Evolutionary conservation across 2,113 vertebrate genomes (phyloP).

Genomic region (Oncorhynchus nerka): DNA sequence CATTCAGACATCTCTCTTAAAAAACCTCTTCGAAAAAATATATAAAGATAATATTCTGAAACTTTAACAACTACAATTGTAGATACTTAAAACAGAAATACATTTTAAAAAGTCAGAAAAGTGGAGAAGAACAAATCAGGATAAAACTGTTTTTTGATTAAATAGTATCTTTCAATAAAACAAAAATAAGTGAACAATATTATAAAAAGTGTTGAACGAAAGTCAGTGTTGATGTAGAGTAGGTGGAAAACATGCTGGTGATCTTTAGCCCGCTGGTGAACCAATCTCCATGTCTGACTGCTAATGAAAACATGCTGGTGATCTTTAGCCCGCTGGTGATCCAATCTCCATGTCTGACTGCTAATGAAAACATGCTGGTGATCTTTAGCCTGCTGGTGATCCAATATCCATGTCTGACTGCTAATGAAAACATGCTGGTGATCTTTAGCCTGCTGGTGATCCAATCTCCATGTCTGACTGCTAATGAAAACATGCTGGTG

Average conservation of each 20-base stretch:
- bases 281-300: not conserved
- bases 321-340: no score
- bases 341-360: no score
- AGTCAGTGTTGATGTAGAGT: not conserved
- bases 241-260: not conserved
- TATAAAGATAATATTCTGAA: no score
- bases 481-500: no score
- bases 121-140: constrained; percentile 12
- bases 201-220: not conserved
- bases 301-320: not conserved
- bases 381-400: no score
- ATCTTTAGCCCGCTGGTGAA: not conserved
- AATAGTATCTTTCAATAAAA: not conserved
- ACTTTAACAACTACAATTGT: not conserved
- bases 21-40: no score
- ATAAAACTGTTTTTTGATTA: constrained; percentile 37
- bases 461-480: no score
- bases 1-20: no score
- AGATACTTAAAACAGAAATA: constrained; percentile 9
- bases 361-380: no score
- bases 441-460: no score
- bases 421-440: no score
- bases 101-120: constrained; percentile 1
- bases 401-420: no score
- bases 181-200: not conserved